These are phyloP conservation scores for Hippocampus abdominalis DNA, from an alignment of 2,113 vertebrate genomes.

Conservation along the genomic window DNA sequence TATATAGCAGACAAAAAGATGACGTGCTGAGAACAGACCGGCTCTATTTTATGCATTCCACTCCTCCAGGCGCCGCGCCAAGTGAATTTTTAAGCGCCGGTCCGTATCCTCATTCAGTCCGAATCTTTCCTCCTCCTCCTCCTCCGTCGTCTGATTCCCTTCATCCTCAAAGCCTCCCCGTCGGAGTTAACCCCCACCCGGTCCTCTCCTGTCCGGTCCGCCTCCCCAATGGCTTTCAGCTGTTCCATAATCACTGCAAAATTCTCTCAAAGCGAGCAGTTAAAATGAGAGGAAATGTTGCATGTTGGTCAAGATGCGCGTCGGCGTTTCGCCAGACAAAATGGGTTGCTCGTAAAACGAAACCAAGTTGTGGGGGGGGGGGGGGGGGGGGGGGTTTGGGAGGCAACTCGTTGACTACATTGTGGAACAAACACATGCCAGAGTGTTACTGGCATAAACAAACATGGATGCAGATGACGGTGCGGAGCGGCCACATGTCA, in stretches of 20 bases:
- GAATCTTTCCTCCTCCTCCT: constrained; percentile 12
- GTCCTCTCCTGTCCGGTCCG: constrained; percentile 39
- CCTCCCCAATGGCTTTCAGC: constrained; percentile 66
- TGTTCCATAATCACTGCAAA: constrained; percentile 63
- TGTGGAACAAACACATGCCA: background rate
- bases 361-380: background rate
- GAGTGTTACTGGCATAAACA: background rate
- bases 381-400: too few relatives aligned
- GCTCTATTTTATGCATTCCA: constrained; percentile 6
- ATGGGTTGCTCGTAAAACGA: background rate
- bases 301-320: constrained; percentile 29
- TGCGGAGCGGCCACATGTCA: background rate
- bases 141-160: background rate
- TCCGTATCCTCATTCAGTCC: background rate
- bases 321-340: constrained; percentile 9
- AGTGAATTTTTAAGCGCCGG: constrained; percentile 25
- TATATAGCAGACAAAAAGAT: constrained; percentile 31
- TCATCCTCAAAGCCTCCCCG: constrained; percentile 10
- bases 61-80: constrained; percentile 23
- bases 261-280: constrained; percentile 42
- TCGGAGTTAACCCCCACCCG: constrained; percentile 1
- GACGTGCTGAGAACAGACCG: constrained; percentile 12
- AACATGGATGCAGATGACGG: background rate
- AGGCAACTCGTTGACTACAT: background rate
- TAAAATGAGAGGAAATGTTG: constrained; percentile 38